Base-by-base conservation (phyloP, 2,888 invertebrate genomes). In the Drosophila macrospina region DNA sequence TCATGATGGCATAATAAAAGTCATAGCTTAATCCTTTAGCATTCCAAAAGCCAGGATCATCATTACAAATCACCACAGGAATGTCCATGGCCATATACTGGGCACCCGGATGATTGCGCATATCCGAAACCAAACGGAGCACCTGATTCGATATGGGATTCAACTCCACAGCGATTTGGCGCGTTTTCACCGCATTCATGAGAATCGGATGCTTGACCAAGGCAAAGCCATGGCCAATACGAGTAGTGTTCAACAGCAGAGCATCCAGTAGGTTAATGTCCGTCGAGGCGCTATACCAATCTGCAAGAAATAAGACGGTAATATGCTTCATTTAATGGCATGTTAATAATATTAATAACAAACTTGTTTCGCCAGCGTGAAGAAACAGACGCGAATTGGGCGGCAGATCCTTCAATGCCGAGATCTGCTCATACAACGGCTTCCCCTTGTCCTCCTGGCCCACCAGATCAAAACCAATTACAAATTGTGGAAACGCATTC, bases 1-100 rank as follows among this genome's bases (percentile, higher is more conserved):
- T 94, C 93, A 95, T 94, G 74, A 95, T 95, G 1, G 94, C 94
- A 82, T 94, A 93, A 88, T 95, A 95, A 88, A 94, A 95, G 82
- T 95, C 95, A 82, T 95, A 94, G 75, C 94, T 94, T 1, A 95
- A 87, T 0, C 93, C 95, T 37, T 92, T 92, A 0, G 94, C 93
- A 30, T 93, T 93, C 95, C 95, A 95, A 11, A 94, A 92, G 0
- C 94, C 94, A 0, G 95, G 95, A 90, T 95, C 95, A 89, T 95
- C 95, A 65, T 76, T 95, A 20, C 94, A 93, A 39, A 95, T 92
- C 0, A 95, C 94, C 1, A 95, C 89, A 0, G 95, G 95, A 74
- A 93, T 93, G 55, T 93, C 93, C 36, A 93, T 91, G 0, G 95
- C 93, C 63, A 95, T 91, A 8, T 94, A 92, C 37, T 91, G 86